Percentiles rank a stretch among this genome's conserved stretches.
These are phyloP conservation scores for Rhyacophila evoluta DNA, from an alignment of 2,888 invertebrate species.

Conservation along the genomic window DNA sequence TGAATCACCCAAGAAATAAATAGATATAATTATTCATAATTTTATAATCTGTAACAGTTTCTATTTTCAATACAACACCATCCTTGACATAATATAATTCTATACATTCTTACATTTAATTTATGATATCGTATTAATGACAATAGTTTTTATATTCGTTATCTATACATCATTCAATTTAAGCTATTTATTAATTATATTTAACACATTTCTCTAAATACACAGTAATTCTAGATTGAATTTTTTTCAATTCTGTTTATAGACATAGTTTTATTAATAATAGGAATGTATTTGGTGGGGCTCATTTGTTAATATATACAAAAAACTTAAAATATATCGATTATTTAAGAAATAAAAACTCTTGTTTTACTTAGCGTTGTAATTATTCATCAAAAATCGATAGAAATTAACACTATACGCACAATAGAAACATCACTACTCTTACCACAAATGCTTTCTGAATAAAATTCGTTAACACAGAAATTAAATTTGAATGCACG, in stretches of 20 bases:
- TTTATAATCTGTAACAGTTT: conserved; percentile 2
- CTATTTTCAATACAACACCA: not conserved
- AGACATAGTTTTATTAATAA: not conserved
- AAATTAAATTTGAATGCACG: too few relatives aligned
- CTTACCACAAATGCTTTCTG: too few relatives aligned
- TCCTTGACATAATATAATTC: not conserved
- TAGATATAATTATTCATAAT: not conserved
- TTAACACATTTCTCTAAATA: not conserved
- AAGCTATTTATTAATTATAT: not conserved
- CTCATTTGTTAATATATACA: not conserved
- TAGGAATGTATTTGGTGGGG: conserved; percentile 18
- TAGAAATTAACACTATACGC: too few relatives aligned
- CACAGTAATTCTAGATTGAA: not conserved
- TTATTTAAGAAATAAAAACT: too few relatives aligned
- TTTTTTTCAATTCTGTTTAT: not conserved
- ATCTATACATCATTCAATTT: not conserved
- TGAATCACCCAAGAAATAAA: conserved; percentile 5
- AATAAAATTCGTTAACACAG: too few relatives aligned
- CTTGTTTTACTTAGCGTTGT: too few relatives aligned
- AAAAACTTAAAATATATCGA: not conserved
- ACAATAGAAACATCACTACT: too few relatives aligned
- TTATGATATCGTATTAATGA: not conserved
- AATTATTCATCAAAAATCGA: too few relatives aligned
- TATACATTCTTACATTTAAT: not conserved
- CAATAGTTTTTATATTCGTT: not conserved